Percentiles rank a stretch among this genome's conserved stretches.
phyloP scores from a whole-genome alignment of 2,888 invertebrate species.

The Hololepta plana region DNA sequence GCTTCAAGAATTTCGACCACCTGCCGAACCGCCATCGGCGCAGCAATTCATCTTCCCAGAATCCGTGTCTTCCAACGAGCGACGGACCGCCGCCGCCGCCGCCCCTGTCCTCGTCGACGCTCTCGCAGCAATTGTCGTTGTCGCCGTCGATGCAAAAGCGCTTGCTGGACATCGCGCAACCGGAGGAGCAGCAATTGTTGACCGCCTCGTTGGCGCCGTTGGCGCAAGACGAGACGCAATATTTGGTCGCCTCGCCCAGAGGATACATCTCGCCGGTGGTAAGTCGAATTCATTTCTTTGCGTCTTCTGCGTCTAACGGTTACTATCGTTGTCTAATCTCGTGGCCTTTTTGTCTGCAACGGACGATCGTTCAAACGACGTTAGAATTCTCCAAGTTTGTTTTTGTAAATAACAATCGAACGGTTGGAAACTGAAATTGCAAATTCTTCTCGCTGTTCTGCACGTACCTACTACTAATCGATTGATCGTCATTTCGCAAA shows the following conservation, averaged over 20 bases:
- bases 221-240: constrained; percentile 25
- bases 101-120: constrained; percentile 17
- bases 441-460: no score
- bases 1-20: constrained; percentile 66
- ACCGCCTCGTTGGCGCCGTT: constrained; percentile 16
- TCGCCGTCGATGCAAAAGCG: background rate
- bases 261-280: constrained; percentile 27
- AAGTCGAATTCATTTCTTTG: no score
- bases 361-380: no score
- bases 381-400: no score
- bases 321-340: no score
- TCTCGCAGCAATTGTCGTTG: constrained; percentile 14
- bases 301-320: no score
- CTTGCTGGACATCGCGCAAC: constrained; percentile 4
- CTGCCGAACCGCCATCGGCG: constrained; percentile 32
- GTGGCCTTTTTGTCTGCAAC: no score
- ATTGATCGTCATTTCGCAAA: no score
- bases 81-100: constrained; percentile 22
- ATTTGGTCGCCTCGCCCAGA: constrained; percentile 22
- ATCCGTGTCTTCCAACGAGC: constrained; percentile 28
- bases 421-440: no score
- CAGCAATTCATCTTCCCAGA: constrained; percentile 32
- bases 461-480: no score
- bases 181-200: constrained; percentile 1
- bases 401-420: no score